Evolutionary conservation across 2,888 invertebrate species (phyloP).

Genomic region (Argynnis bischoffii): DNA sequence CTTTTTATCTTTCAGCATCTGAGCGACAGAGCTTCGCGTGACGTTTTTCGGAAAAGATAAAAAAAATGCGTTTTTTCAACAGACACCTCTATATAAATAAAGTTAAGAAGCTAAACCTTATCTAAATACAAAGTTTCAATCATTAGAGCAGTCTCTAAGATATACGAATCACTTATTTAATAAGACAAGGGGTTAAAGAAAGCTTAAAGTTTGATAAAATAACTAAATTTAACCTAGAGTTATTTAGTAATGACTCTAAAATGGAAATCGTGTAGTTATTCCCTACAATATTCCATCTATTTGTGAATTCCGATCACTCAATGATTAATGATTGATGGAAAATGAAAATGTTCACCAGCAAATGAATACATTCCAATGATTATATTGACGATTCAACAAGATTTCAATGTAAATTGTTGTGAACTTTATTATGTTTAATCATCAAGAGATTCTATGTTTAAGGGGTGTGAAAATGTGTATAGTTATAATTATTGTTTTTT

Average conservation of each 20-base stretch:
- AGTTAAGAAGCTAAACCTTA: too few species aligned
- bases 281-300: not conserved
- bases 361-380: conserved; percentile 18
- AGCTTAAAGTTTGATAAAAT: too few species aligned
- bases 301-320: conserved; percentile 2
- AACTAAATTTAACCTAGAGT: too few species aligned
- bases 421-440: not conserved
- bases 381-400: conserved; percentile 11
- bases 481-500: not conserved
- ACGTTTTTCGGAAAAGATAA: too few species aligned
- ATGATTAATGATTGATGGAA: conserved; percentile 9
- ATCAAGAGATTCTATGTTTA: not conserved
- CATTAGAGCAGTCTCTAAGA: too few species aligned
- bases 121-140: too few species aligned
- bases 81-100: too few species aligned
- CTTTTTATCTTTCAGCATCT: too few species aligned
- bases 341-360: conserved; percentile 20
- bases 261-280: not conserved
- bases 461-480: not conserved
- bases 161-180: too few species aligned
- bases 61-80: too few species aligned
- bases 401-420: conserved; percentile 2
- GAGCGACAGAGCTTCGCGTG: too few species aligned
- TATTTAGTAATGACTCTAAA: not conserved
- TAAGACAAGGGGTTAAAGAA: too few species aligned